Percentiles rank a stretch among this genome's conserved stretches.
phyloP scores from a whole-genome alignment of 1,140 invertebrate genomes.

The Procambarus clarkii region DNA sequence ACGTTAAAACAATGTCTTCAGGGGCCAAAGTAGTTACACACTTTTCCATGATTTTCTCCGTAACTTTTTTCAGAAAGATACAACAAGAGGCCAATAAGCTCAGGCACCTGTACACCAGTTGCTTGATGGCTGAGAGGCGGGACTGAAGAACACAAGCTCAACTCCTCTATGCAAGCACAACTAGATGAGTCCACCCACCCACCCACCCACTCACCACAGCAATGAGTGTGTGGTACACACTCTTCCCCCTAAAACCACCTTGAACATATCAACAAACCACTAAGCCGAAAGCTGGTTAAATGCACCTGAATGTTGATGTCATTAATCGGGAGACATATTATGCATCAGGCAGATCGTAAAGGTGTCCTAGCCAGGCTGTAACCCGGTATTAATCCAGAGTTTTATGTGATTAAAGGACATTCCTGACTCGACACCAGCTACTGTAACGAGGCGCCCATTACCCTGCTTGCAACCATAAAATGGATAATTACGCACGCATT shows the following conservation, averaged over 20 bases:
- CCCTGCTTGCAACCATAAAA: background rate
- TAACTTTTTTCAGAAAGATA: too few species aligned
- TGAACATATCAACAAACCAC: background rate
- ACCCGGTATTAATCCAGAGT: slow-evolving; percentile 17
- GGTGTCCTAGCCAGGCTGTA: background rate
- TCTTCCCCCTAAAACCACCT: too few species aligned
- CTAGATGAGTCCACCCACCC: too few species aligned
- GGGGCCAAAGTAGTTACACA: too few species aligned
- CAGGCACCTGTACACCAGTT: too few species aligned
- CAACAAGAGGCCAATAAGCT: too few species aligned
- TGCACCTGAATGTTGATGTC: background rate
- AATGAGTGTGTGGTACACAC: too few species aligned
- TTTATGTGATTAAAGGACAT: slow-evolving; percentile 38
- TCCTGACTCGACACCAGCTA: background rate
- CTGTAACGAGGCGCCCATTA: background rate
- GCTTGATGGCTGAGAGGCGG: too few species aligned
- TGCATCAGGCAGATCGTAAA: slow-evolving; percentile 11
- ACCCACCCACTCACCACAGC: background rate
- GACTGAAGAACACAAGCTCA: too few species aligned
- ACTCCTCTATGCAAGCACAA: too few species aligned
- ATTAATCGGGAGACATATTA: background rate
- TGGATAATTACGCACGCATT: background rate
- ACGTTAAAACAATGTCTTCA: too few species aligned
- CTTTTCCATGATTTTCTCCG: too few species aligned
- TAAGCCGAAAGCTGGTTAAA: background rate